Evolutionary conservation across 2,888 invertebrate species (phyloP), one percentile per base, ranked within the genome.

Genomic region (Copidosoma aretas): DNA sequence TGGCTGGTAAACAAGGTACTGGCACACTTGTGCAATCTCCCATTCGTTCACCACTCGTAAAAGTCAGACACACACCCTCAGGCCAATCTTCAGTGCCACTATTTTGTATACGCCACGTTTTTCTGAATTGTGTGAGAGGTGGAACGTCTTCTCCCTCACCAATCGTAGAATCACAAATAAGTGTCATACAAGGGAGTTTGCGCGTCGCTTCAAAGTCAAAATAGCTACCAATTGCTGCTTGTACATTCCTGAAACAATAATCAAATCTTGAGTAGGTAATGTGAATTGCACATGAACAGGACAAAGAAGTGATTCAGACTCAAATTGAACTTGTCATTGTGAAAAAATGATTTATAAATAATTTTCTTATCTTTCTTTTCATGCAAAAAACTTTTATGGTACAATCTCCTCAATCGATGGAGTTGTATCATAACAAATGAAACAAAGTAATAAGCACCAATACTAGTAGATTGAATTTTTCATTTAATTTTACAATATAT

Each of bases 181-280:
- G 85, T 53, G 89, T 86, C 93, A 94, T 93, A 60, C 89, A 89
- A 77, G 93, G 92, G 83, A 93, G 86, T 85, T 88, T 90, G 82
- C 86, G 88, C 75, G 89, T 88, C 76, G 91, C 90, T 80, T 91
- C 90, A 80, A 91, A 92, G 85, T 98, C 98, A 86, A 97, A 91
- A 84, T 96, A 98, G 78, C 96, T 94, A 85, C 97, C 94, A 77
- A 98, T 91, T 67, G 98, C 98, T 73, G 94, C 94, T 87, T 97
- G 97, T 65, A 98, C 87, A 85, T 98, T 98, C 98, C 98, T 98
- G 84, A 58, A 76, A 76, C 65, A 75, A 67, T 65, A 22, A 65
- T 32, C n/a, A 8, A 52, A 52, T 22, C 58, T 32, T 43, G 43
- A 10, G 54, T 24, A 15, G 22, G 32, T 54, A 21, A 46, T 17